Evolutionary conservation across 1,140 invertebrate species (phyloP), one percentile per base, ranked within the genome.

Genomic region (Trypoxylus dichotomus): DNA sequence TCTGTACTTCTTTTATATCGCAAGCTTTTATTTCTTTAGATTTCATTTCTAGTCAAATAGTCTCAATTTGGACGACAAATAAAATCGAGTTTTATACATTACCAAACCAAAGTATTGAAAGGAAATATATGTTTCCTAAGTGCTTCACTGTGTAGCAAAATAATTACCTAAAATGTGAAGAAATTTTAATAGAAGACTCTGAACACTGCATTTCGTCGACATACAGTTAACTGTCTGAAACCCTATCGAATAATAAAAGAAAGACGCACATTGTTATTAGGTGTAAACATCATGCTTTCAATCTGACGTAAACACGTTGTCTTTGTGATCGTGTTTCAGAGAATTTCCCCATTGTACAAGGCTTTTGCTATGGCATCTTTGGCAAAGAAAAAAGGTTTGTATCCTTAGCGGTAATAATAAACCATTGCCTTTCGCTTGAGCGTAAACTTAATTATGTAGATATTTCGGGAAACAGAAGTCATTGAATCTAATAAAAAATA

Each of bases 391-490:
- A 68, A 27, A 24, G 11, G 15, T 5, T 27, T 68, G 21, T 68
- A 54, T 68, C 25, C 60, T 68, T 68, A 60, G 60, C 24, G 24
- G 24, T 29, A 68, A 68, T 68, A 68, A 68, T 68, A 68, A 13
- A 10, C 25, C 15, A 21, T 68, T 68, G 60, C 27, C 27, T 54
- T 27, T 68, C 60, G 60, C 8, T 24, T 24, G 60, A 60, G 58
- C 58, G 58, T 7, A n/a, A 60, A 60, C 58, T 60, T 60, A 60
- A 68, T 68, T 68, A 68, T 68, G 60, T 1, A 27, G 21, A 68
- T 68, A 68, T 24, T 68, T 68, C 60, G 24, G 15, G 11, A 5
- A 68, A 68, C 60, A 24, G 60, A 68, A 68, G 24, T 68, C 24
- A 29, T 25, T 15, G 60, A 68, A 68, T 68, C 27, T 68, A 68